Percentiles rank a stretch among this genome's conserved stretches.
phyloP scores from a whole-genome alignment of 2,113 vertebrate genomes.

The Struthidea cinerea region DNA sequence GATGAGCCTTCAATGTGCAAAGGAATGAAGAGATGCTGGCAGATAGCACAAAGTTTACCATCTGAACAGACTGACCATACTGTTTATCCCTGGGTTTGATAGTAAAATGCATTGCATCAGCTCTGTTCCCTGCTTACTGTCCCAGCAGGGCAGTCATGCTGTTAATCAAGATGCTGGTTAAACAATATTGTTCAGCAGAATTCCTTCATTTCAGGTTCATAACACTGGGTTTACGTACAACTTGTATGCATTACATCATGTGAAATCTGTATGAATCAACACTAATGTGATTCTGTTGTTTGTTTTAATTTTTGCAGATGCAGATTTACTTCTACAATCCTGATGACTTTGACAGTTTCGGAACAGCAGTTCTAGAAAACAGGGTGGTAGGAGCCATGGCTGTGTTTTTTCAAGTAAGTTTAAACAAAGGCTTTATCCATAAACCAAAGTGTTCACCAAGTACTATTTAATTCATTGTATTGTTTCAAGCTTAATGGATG shows the following conservation, averaged over 20 bases:
- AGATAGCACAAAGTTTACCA: constrained; percentile 10
- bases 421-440: constrained; percentile 47
- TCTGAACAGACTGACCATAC: constrained; percentile 6
- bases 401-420: constrained; percentile 92
- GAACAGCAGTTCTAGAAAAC: constrained; percentile 87
- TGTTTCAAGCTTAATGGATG: constrained; percentile 74
- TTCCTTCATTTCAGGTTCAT: constrained; percentile 8
- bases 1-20: constrained; percentile 14
- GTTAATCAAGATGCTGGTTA: constrained; percentile 60
- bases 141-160: constrained; percentile 29
- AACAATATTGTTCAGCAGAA: constrained; percentile 29
- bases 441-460: constrained; percentile 43
- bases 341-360: constrained; percentile 94
- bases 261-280: constrained; percentile 15
- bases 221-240: neutral
- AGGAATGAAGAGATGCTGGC: constrained; percentile 36
- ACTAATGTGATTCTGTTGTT: constrained; percentile 27
- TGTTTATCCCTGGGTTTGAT: constrained; percentile 39
- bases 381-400: constrained; percentile 90
- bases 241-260: neutral
- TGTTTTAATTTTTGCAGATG: constrained; percentile 83
- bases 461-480: constrained; percentile 63
- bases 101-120: constrained; percentile 41
- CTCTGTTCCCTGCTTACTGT: constrained; percentile 45
- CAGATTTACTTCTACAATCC: constrained; percentile 98